These are phyloP conservation scores for Poecile montanus DNA, from an alignment of 2,797 vertebrate species.

Conservation along the genomic window DNA sequence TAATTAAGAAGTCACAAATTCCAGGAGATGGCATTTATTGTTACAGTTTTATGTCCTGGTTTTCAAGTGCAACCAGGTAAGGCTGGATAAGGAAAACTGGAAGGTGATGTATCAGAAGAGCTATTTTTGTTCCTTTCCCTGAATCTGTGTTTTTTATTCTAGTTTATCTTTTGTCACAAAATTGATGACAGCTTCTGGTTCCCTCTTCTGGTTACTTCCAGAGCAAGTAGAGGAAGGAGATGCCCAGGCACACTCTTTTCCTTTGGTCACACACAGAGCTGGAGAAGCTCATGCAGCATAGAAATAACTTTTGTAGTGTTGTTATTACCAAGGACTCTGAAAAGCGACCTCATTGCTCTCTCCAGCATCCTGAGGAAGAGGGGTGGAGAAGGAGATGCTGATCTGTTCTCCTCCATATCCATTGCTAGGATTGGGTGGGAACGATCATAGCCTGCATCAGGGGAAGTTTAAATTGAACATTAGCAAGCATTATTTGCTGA, in stretches of 20 bases:
- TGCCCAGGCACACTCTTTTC: not conserved
- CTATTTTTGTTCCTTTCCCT: not conserved
- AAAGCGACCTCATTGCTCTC: not conserved
- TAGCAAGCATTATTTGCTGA: not conserved
- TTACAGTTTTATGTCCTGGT: not conserved
- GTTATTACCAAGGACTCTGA: not conserved
- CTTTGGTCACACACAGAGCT: not conserved
- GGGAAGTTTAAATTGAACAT: not conserved
- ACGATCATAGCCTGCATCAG: not conserved
- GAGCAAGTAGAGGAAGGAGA: not conserved
- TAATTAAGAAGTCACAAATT: not conserved
- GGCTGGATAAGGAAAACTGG: not conserved
- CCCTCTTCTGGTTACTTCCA: not conserved
- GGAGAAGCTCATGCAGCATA: not conserved
- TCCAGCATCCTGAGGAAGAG: not conserved
- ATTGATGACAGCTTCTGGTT: not conserved
- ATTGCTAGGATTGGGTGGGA: not conserved
- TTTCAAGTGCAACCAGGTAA: not conserved
- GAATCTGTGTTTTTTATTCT: not conserved
- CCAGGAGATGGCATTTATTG: not conserved
- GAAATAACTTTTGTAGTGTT: not conserved
- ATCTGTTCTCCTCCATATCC: not conserved
- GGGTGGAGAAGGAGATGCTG: not conserved
- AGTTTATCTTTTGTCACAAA: not conserved
- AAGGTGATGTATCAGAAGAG: not conserved